These are phyloP conservation scores for Heterodera schachtii DNA, from an alignment of 1,140 invertebrate species.

Conservation along the genomic window DNA sequence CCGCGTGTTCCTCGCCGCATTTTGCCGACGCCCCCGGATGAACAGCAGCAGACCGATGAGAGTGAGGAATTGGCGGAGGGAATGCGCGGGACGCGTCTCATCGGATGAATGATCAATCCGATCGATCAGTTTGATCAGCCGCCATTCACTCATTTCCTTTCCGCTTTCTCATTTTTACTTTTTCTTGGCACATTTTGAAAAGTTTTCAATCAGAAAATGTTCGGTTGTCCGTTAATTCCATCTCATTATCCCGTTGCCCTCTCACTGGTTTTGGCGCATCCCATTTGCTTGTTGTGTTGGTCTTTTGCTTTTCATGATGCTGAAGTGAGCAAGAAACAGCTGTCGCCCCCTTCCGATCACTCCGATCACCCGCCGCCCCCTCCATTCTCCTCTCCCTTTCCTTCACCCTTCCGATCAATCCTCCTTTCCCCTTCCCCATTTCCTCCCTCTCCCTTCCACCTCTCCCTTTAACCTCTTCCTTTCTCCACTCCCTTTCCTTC, in stretches of 20 bases:
- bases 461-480: no score
- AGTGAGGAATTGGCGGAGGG: conserved; percentile 11
- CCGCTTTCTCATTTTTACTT: background rate
- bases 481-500: no score
- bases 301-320: no score
- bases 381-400: no score
- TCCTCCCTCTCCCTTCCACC: no score
- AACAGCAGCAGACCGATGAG: conserved; percentile 12
- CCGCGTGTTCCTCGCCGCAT: conserved; percentile 46
- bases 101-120: background rate
- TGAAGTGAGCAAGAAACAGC: background rate
- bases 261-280: no score
- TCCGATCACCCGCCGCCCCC: no score
- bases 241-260: no score
- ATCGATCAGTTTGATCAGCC: background rate
- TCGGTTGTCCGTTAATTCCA: no score
- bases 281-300: no score
- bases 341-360: background rate
- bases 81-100: conserved; percentile 14
- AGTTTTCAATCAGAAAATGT: background rate
- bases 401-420: no score
- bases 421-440: no score
- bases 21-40: conserved; percentile 38
- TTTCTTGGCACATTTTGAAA: background rate
- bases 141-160: background rate